Evolutionary conservation across 2,888 invertebrate species (phyloP).

Genomic region (Syrista parreyssii): DNA sequence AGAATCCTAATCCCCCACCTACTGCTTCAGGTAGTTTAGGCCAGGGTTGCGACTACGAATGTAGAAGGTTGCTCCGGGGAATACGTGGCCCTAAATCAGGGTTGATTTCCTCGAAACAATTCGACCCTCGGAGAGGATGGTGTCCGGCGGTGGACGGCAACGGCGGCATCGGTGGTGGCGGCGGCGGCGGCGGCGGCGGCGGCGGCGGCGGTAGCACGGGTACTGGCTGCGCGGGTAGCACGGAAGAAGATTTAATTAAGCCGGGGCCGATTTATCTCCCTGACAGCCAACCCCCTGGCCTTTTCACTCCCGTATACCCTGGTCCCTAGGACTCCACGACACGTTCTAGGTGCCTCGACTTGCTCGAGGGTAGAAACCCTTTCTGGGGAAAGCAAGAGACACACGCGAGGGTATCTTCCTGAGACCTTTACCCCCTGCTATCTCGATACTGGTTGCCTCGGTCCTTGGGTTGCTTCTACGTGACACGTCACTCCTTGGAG

Average conservation of each 20-base stretch:
- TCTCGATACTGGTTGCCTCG: not conserved
- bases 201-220: slow-evolving; percentile 17
- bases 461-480: not conserved
- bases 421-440: not conserved
- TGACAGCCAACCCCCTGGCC: slow-evolving; percentile 60
- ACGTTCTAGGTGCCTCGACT: slow-evolving; percentile 39
- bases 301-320: slow-evolving; percentile 28
- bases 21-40: not conserved
- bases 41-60: not conserved
- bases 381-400: slow-evolving; percentile 1
- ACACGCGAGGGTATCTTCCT: not conserved
- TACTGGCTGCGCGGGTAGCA: slow-evolving; percentile 49
- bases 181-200: slow-evolving; percentile 15
- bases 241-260: slow-evolving; percentile 67
- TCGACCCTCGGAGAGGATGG: slow-evolving; percentile 38
- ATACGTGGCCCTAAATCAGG: slow-evolving; percentile 56
- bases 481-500: not conserved
- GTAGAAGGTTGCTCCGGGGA: slow-evolving; percentile 6
- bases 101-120: slow-evolving; percentile 63
- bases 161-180: slow-evolving; percentile 24
- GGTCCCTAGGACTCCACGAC: slow-evolving; percentile 45
- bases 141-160: slow-evolving; percentile 46
- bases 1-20: not conserved
- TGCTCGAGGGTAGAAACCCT: slow-evolving; percentile 41
- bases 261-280: slow-evolving; percentile 66